Percentiles rank a stretch among this genome's conserved stretches.
Conservation (phyloP, 2,888 invertebrate species). For the Apocheima hispidaria region DNA sequence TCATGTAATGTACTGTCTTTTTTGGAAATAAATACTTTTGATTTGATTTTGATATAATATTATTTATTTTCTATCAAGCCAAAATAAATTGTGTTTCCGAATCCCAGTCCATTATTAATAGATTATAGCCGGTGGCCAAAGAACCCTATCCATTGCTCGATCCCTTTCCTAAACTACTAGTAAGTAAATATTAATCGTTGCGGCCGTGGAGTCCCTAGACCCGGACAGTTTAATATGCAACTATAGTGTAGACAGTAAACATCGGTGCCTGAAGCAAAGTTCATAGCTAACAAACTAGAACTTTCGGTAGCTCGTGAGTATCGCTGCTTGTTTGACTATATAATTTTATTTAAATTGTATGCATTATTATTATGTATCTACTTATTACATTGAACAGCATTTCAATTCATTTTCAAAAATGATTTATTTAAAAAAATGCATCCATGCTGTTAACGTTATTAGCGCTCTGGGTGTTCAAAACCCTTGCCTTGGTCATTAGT, state of each 20-base stretch:
- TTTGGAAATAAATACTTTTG: too few species aligned
- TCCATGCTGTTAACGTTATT: too few species aligned
- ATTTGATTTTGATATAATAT: too few species aligned
- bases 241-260: conserved; percentile 7
- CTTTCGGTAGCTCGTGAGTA: neutral
- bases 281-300: conserved; percentile 16
- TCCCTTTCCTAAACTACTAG: conserved; percentile 15
- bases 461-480: too few species aligned
- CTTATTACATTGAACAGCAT: neutral
- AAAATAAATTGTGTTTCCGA: neutral
- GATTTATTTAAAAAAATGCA: too few species aligned
- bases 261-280: conserved; percentile 8
- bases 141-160: conserved; percentile 5
- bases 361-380: neutral
- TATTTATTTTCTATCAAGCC: neutral
- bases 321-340: neutral
- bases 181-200: conserved; percentile 27
- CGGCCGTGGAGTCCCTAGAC: conserved; percentile 19
- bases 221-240: conserved; percentile 29
- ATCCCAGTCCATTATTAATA: neutral
- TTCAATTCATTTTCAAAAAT: too few species aligned
- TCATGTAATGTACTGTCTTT: too few species aligned
- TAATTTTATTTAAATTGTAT: neutral
- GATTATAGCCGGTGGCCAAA: conserved; percentile 2
- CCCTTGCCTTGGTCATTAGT: too few species aligned